Conservation (phyloP, 2,797 vertebrate species). For the Enteromius trimaculatus region DNA sequence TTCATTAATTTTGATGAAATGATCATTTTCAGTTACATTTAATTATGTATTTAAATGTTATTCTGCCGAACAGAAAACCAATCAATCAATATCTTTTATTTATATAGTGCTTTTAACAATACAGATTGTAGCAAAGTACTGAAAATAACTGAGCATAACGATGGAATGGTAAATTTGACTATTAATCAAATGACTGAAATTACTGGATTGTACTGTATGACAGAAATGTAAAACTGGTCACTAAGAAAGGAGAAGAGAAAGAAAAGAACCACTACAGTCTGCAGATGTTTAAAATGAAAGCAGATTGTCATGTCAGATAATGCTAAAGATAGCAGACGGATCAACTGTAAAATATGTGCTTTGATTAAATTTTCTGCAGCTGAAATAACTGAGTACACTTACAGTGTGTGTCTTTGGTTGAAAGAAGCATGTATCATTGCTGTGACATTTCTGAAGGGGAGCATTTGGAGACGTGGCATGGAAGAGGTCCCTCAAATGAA, state of each 20-base stretch:
- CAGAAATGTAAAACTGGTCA: neutral
- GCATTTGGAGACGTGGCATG: slow-evolving; percentile 22
- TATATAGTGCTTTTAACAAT: too few species aligned
- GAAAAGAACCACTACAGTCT: too few species aligned
- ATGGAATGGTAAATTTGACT: neutral
- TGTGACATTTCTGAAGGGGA: slow-evolving; percentile 30
- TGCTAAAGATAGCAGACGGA: slow-evolving; percentile 11
- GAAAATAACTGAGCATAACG: neutral
- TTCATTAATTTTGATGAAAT: too few species aligned
- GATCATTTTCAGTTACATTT: neutral
- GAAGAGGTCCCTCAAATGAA: slow-evolving; percentile 9
- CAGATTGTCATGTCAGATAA: neutral
- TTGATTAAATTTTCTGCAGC: neutral
- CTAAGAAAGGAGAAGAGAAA: neutral
- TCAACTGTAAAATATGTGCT: slow-evolving; percentile 11
- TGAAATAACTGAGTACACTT: neutral
- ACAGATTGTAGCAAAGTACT: too few species aligned
- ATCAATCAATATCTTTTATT: too few species aligned
- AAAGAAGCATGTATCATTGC: slow-evolving; percentile 22
- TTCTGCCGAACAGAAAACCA: neutral
- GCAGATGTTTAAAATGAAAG: neutral
- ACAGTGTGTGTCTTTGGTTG: slow-evolving; percentile 4
- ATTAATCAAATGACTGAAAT: neutral
- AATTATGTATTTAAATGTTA: neutral
- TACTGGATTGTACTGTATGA: neutral